phyloP scores from a whole-genome alignment of 2,888 invertebrate species.

The Entomobrya proxima region DNA sequence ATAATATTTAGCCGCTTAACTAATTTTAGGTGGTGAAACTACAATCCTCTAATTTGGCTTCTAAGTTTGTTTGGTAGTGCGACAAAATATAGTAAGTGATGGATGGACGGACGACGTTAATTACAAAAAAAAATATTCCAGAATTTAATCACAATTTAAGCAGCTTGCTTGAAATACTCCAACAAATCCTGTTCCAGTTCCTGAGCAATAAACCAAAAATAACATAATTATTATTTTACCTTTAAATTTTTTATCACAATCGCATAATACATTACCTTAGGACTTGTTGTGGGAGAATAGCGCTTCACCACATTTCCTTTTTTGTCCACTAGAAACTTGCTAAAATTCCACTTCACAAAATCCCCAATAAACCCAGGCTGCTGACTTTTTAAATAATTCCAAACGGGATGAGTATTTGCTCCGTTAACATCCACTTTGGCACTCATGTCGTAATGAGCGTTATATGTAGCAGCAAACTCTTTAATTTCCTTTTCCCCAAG shows the following conservation, averaged over 20 bases:
- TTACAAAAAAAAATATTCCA: no score
- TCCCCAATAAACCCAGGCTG: constrained; percentile 64
- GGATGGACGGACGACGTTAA: no score
- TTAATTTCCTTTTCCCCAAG: constrained; percentile 84
- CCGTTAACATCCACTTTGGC: constrained; percentile 85
- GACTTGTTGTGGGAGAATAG: constrained; percentile 81
- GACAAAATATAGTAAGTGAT: no score
- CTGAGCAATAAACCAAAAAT: constrained; percentile 41
- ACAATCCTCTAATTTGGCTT: no score
- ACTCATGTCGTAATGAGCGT: constrained; percentile 81
- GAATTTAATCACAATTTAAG: no score
- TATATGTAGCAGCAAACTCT: constrained; percentile 79
- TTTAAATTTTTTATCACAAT: no score
- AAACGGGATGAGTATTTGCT: constrained; percentile 83
- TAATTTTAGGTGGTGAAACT: no score
- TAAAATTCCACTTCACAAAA: constrained; percentile 84
- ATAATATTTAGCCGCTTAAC: no score
- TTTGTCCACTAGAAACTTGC: constrained; percentile 89
- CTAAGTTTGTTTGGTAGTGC: no score
- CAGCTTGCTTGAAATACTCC: constrained; percentile 53
- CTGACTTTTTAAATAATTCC: constrained; percentile 78
- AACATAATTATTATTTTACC: not conserved
- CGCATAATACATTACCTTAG: no score
- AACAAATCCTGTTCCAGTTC: constrained; percentile 65
- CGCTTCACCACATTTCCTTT: constrained; percentile 85